Base-by-base conservation (phyloP, 2,888 invertebrate genomes). In the Calliphora vomitoria region DNA sequence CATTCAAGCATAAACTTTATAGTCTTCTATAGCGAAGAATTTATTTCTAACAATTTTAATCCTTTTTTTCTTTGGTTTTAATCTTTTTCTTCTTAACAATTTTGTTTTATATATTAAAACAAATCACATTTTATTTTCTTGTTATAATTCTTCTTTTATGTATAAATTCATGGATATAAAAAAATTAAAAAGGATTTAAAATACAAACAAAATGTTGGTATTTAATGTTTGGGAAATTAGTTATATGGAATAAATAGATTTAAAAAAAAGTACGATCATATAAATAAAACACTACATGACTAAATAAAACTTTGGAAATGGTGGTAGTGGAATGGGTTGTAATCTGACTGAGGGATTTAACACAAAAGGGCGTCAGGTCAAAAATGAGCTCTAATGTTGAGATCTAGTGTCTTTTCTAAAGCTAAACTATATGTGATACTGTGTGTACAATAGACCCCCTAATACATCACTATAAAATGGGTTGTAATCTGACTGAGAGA, bases 1-100 rank as follows among this genome's bases (percentile, higher is more conserved):
- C 44, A 44, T 58, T 44, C 58, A 44, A 58, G 68, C 44, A 58
- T 68, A 68, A 58, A 44, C 58, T 44, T 58, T 58, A 35, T 69
- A 80, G 69, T 79, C 55, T 69, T 69, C 66, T 20, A 13, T 18
- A 41, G 25, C 41, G 10, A 60, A 79, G 44, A 58, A 66, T 58
- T 50, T 44, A 79, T 58, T 78, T 55, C 35, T 18, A 53, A 68
- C 41, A 78, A 35, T 58, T 58, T 80, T 50, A 35, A 60, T 79
- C 60, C 35, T 69, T 58, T 66, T 55, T 76, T 38, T n/a, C 6
- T 35, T 1, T 3, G 11, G 35, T 25, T 66, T 25, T 38, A 38
- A 15, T 62, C 15, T 44, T 44, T 13, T 44, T 11, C 44, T 31
- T n/a, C 15, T 10, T 41, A 74, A 31, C 13, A 18, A 18, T 64